phyloP scores from a whole-genome alignment of 1,140 invertebrate species.

The Zeugodacus cucurbitae region DNA sequence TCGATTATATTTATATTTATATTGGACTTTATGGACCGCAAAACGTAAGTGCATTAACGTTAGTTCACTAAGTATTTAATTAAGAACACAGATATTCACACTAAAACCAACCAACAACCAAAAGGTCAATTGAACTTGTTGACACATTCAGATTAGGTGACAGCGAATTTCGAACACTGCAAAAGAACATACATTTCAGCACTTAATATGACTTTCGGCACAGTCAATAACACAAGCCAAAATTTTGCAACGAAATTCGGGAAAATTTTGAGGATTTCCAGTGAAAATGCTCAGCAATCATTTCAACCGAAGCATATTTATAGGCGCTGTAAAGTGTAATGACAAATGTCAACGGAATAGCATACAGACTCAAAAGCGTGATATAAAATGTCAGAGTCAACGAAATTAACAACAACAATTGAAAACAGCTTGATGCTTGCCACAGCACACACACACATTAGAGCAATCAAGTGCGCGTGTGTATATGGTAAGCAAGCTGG shows the following conservation, averaged over 20 bases:
- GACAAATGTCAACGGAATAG: not conserved
- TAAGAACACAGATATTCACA: not conserved
- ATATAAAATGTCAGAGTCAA: not conserved
- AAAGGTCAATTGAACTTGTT: not conserved
- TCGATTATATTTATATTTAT: not conserved
- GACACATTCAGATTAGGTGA: not conserved
- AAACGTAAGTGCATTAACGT: not conserved
- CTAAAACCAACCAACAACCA: not conserved
- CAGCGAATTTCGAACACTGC: not conserved
- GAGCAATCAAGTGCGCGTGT: too few relatives aligned
- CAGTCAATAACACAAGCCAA: not conserved
- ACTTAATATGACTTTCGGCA: not conserved
- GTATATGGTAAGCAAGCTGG: too few relatives aligned
- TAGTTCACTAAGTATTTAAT: not conserved
- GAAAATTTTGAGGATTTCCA: not conserved
- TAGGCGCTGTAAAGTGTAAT: not conserved
- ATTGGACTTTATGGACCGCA: too few relatives aligned
- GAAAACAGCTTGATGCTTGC: too few relatives aligned
- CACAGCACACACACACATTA: not conserved
- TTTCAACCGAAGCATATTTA: not conserved
- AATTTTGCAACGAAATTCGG: not conserved
- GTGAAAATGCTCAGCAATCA: not conserved
- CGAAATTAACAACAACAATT: not conserved
- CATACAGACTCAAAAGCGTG: not conserved
- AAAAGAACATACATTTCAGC: too few relatives aligned